These are phyloP conservation scores for Holothuria leucospilota DNA, from an alignment of 53 echinoderm and acorn worm species.

Conservation along the genomic window DNA sequence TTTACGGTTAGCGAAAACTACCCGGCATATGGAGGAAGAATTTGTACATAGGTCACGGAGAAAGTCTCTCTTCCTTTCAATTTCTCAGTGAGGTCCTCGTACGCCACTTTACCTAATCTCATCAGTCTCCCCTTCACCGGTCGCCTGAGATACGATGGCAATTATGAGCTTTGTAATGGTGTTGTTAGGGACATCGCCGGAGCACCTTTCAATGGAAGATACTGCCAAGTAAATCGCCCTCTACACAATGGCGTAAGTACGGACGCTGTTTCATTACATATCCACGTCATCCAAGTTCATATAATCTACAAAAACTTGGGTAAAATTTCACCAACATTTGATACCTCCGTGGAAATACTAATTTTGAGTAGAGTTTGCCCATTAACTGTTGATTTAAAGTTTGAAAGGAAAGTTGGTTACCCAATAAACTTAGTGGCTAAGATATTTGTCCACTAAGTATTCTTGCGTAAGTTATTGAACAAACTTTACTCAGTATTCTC, in stretches of 20 bases:
- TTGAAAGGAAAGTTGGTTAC: too few species aligned
- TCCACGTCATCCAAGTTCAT: too few species aligned
- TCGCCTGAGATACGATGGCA: not conserved
- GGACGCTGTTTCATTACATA: too few species aligned
- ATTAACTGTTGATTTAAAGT: too few species aligned
- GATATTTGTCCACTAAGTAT: too few species aligned
- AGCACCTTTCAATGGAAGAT: not conserved
- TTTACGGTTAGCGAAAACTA: not conserved
- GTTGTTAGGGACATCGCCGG: not conserved
- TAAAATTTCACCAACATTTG: too few species aligned
- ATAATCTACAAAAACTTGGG: too few species aligned
- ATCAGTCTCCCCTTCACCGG: not conserved
- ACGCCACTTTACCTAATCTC: not conserved
- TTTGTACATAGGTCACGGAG: not conserved
- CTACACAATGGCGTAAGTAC: not conserved
- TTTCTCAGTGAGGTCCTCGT: conserved; percentile 1
- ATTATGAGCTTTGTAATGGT: not conserved
- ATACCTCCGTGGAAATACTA: too few species aligned
- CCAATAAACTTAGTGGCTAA: too few species aligned
- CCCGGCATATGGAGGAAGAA: not conserved
- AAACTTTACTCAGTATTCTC: too few species aligned
- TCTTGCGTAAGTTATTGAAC: too few species aligned
- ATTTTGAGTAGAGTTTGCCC: too few species aligned
- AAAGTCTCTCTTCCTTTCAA: not conserved
- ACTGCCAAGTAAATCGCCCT: not conserved